Evolutionary conservation across 2,113 vertebrate genomes (phyloP).

Genomic region (Carassius auratus): DNA sequence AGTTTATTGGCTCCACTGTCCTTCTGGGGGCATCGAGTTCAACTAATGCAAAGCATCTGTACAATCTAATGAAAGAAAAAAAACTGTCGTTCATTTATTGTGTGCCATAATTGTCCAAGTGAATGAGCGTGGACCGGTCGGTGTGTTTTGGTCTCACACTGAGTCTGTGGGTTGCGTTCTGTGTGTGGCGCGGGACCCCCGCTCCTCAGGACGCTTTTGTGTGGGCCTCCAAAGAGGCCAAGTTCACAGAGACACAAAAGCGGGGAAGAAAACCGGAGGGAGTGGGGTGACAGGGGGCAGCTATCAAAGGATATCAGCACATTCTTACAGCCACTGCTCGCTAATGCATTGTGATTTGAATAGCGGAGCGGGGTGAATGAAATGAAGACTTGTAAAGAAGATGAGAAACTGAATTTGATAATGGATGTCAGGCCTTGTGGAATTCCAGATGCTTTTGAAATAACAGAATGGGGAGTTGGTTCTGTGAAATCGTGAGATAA

Average conservation of each 20-base stretch:
- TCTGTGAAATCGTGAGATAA: constrained; percentile 6
- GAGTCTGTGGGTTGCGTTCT: constrained; percentile 55
- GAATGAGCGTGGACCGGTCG: not conserved
- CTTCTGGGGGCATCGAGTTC: constrained; percentile 18
- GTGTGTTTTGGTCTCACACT: constrained; percentile 25
- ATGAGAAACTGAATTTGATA: constrained; percentile 38
- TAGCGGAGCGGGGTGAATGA: constrained; percentile 47
- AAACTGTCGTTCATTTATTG: not conserved
- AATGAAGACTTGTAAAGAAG: constrained; percentile 22
- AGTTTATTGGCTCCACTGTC: not conserved
- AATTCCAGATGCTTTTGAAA: constrained; percentile 29
- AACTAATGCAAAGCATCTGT: constrained; percentile 2
- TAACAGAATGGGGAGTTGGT: not conserved
- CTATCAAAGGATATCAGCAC: constrained; percentile 68
- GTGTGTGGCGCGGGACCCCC: constrained; percentile 58
- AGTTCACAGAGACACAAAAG: constrained; percentile 70
- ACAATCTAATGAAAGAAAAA: not conserved
- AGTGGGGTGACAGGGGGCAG: constrained; percentile 63
- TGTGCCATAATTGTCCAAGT: not conserved
- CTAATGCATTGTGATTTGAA: constrained; percentile 55
- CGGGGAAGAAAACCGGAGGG: constrained; percentile 54
- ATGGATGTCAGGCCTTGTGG: constrained; percentile 44
- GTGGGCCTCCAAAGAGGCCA: constrained; percentile 66
- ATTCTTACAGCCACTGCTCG: constrained; percentile 43
- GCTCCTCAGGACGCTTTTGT: constrained; percentile 70